phyloP scores from a whole-genome alignment of 2,797 vertebrate species.

The Poecilia picta region DNA sequence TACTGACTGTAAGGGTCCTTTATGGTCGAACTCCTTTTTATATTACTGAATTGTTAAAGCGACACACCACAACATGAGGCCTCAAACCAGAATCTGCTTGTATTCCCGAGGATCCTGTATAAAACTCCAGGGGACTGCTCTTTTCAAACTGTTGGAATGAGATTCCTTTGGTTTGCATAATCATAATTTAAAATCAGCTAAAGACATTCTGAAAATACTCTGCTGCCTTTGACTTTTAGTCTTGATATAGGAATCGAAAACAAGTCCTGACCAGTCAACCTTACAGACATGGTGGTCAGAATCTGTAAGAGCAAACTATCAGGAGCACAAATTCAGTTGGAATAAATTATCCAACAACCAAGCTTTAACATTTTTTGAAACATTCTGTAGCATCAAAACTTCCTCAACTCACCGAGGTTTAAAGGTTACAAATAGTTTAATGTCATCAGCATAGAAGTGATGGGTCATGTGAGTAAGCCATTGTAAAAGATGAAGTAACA shows the following conservation, averaged over 20 bases:
- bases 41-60: not conserved
- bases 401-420: not conserved
- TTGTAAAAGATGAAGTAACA: not conserved
- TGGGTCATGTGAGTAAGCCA: not conserved
- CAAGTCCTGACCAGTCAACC: not conserved
- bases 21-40: not conserved
- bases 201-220: not conserved
- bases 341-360: not conserved
- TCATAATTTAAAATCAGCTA: not conserved
- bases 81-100: not conserved
- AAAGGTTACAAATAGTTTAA: not conserved
- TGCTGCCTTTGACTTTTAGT: not conserved
- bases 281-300: not conserved
- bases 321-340: not conserved
- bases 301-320: not conserved
- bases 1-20: not conserved
- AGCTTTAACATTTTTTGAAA: not conserved
- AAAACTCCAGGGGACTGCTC: not conserved
- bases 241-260: not conserved
- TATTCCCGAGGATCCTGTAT: not conserved
- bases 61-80: not conserved
- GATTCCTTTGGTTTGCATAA: not conserved
- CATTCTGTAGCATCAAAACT: not conserved
- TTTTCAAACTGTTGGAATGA: not conserved
- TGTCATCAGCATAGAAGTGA: not conserved